Percentiles rank a stretch among this genome's conserved stretches.
These are phyloP conservation scores for Pangasius djambal DNA, from an alignment of 2,797 vertebrate genomes.

Conservation along the genomic window DNA sequence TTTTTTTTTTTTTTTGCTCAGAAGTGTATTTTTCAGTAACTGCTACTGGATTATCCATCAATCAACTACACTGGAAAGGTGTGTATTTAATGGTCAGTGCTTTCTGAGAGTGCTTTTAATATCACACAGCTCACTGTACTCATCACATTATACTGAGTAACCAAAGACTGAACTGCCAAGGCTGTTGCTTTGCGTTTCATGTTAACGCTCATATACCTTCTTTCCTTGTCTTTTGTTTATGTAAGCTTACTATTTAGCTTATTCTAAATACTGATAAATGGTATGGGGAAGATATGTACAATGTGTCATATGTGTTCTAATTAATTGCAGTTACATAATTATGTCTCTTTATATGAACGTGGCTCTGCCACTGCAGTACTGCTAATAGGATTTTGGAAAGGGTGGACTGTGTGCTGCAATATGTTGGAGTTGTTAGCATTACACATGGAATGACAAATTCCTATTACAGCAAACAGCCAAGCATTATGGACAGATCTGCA, in stretches of 20 bases:
- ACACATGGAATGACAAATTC: constrained; percentile 59
- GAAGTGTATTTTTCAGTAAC: neutral
- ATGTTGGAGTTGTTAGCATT: constrained; percentile 58
- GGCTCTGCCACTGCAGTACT: constrained; percentile 40
- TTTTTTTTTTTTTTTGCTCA: no score
- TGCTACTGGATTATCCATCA: neutral
- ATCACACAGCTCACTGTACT: neutral
- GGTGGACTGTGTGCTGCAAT: constrained; percentile 54
- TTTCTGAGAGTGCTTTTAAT: neutral
- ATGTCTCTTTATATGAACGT: constrained; percentile 62
- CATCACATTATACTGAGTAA: neutral
- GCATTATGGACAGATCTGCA: constrained; percentile 63
- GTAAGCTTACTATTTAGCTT: neutral
- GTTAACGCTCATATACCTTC: neutral
- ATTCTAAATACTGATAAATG: constrained; percentile 33
- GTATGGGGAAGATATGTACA: neutral
- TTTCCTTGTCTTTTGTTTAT: neutral
- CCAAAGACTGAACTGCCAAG: neutral
- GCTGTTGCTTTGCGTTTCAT: neutral
- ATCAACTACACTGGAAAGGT: neutral
- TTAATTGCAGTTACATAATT: constrained; percentile 52
- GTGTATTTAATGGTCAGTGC: neutral
- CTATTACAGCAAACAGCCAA: constrained; percentile 64
- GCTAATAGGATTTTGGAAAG: constrained; percentile 58
- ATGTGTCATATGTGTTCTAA: constrained; percentile 11